Conservation (phyloP, 1,140 invertebrate species). For the Anastatus disparis region DNA sequence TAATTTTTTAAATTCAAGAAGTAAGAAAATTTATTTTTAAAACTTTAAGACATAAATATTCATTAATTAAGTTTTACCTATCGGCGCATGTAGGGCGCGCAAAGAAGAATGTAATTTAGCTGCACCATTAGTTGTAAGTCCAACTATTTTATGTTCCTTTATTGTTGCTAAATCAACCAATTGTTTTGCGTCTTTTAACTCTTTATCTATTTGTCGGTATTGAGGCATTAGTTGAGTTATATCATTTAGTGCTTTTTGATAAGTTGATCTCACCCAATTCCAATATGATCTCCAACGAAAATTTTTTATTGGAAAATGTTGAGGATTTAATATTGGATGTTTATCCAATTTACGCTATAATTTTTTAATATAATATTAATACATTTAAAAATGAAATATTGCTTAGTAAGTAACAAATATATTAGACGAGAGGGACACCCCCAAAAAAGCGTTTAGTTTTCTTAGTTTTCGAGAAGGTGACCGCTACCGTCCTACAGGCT, state of each 20-base stretch:
- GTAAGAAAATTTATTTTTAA: too few species aligned
- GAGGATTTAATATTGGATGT: background rate
- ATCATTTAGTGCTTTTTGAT: background rate
- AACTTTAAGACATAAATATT: too few species aligned
- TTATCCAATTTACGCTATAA: background rate
- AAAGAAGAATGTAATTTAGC: constrained; percentile 4
- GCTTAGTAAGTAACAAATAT: too few species aligned
- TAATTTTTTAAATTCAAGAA: too few species aligned
- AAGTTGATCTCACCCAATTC: background rate
- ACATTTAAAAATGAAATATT: too few species aligned
- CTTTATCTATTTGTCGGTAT: background rate
- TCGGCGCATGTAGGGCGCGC: background rate
- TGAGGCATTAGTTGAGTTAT: background rate
- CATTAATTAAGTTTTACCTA: too few species aligned
- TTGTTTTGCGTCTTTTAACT: background rate
- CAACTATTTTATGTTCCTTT: background rate
- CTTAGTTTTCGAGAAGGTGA: too few species aligned
- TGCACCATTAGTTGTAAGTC: constrained; percentile 8
- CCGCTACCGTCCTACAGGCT: too few species aligned
- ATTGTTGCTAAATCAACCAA: background rate
- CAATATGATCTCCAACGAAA: background rate
- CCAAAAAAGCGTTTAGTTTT: too few species aligned
- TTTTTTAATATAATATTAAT: too few species aligned
- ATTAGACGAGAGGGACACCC: too few species aligned
- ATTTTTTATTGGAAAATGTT: background rate